Conservation (phyloP, 2,888 invertebrate species). For the Drosophila atripex region DNA sequence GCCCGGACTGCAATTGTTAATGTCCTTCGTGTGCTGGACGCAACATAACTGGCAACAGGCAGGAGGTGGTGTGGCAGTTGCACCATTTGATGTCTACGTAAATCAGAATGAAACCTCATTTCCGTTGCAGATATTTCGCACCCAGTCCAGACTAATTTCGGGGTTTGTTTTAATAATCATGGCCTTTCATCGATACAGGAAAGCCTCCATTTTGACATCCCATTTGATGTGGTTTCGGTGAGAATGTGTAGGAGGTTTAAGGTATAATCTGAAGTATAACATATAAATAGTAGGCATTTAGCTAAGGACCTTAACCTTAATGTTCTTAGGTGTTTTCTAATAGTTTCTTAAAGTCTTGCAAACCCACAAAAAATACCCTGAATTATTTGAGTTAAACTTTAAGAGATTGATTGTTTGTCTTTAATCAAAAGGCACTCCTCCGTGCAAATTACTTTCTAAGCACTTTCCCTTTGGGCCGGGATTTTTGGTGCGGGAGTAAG, state of each 20-base stretch:
- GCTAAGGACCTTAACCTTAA: too few relatives aligned
- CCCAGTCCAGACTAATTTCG: constrained; percentile 40
- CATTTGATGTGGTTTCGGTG: not conserved
- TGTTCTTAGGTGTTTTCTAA: too few relatives aligned
- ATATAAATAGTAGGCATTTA: not conserved
- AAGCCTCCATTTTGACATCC: constrained; percentile 8
- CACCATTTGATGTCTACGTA: constrained; percentile 49
- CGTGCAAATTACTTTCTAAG: not conserved
- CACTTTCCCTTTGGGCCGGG: not conserved
- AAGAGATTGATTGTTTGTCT: constrained; percentile 6
- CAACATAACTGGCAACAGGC: not conserved
- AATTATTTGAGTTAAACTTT: constrained; percentile 1
- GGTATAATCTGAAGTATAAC: not conserved
- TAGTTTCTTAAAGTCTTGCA: too few relatives aligned
- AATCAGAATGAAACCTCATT: constrained; percentile 78
- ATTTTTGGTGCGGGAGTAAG: constrained; percentile 2
- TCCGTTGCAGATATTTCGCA: constrained; percentile 74
- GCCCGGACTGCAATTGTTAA: constrained; percentile 58
- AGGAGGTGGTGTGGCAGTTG: constrained; percentile 14
- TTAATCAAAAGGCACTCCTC: constrained; percentile 2
- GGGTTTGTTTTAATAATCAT: constrained; percentile 74
- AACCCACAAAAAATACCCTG: too few relatives aligned
- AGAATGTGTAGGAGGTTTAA: not conserved
- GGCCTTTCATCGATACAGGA: constrained; percentile 65
- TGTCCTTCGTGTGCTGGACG: constrained; percentile 41